phyloP scores from a whole-genome alignment of 1,140 invertebrate species.

The Leptestheria dahalacensis region DNA sequence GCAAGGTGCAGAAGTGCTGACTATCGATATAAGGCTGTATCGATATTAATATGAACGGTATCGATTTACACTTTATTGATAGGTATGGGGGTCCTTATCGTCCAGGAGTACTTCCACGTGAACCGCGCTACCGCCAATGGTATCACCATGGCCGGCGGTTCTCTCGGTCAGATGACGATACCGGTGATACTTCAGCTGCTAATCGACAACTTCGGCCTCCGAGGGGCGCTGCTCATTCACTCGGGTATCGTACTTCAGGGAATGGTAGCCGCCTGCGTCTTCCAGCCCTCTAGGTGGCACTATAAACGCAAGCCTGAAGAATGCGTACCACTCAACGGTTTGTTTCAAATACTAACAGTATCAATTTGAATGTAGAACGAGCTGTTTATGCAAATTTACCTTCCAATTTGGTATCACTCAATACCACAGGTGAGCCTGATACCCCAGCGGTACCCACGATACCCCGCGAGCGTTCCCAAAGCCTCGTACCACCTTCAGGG shows the following conservation, averaged over 20 bases:
- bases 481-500: neutral
- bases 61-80: too few species aligned
- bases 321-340: neutral
- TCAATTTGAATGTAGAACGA: too few species aligned
- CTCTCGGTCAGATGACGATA: slow-evolving; percentile 23
- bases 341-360: too few species aligned
- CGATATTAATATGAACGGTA: too few species aligned
- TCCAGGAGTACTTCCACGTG: slow-evolving; percentile 23
- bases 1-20: too few species aligned
- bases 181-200: slow-evolving; percentile 20
- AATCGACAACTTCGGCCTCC: slow-evolving; percentile 10
- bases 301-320: neutral
- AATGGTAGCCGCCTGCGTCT: slow-evolving; percentile 21
- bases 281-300: slow-evolving; percentile 22
- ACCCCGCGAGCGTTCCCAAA: neutral
- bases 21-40: too few species aligned
- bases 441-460: neutral
- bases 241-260: slow-evolving; percentile 25
- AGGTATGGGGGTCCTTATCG: slow-evolving; percentile 10
- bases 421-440: too few species aligned
- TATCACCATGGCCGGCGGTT: slow-evolving; percentile 23
- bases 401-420: too few species aligned
- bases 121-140: slow-evolving; percentile 25
- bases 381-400: too few species aligned
- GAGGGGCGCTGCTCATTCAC: slow-evolving; percentile 23